Conservation (phyloP, 92 coral and sea anemone genomes). For the Scolanthus callimorphus region DNA sequence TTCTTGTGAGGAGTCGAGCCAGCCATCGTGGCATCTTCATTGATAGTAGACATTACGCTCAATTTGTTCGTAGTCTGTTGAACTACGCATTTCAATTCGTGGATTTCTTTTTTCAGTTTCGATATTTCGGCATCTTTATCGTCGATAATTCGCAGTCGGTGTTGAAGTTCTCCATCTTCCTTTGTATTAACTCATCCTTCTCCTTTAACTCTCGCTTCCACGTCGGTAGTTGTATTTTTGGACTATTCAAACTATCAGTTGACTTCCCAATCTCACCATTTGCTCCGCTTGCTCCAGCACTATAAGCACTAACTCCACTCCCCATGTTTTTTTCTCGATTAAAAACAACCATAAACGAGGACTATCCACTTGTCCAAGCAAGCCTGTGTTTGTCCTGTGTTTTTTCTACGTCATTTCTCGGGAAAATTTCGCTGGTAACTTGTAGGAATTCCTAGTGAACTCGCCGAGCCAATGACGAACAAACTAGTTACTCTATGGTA, state of each 20-base stretch:
- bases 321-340: slow-evolving; percentile 54
- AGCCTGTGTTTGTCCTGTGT: no score
- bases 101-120: slow-evolving; percentile 86
- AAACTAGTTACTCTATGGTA: no score
- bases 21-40: slow-evolving; percentile 50
- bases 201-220: slow-evolving; percentile 67
- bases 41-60: slow-evolving; percentile 52
- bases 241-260: slow-evolving; percentile 15
- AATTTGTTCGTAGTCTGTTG: slow-evolving; percentile 70
- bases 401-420: no score
- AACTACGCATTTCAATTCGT: slow-evolving; percentile 93
- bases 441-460: no score
- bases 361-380: no score
- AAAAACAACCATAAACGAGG: background rate
- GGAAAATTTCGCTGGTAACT: no score
- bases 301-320: slow-evolving; percentile 69
- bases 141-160: slow-evolving; percentile 67
- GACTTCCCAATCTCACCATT: slow-evolving; percentile 24
- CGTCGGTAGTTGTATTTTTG: slow-evolving; percentile 39
- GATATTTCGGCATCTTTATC: slow-evolving; percentile 79
- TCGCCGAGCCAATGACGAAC: no score
- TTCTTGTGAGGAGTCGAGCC: background rate
- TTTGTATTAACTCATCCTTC: slow-evolving; percentile 79
- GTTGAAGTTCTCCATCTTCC: slow-evolving; percentile 87
- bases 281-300: slow-evolving; percentile 32